Percentiles rank a stretch among this genome's conserved stretches.
Evolutionary conservation across 2,888 invertebrate species (phyloP).

Genomic region (Rapana venosa): DNA sequence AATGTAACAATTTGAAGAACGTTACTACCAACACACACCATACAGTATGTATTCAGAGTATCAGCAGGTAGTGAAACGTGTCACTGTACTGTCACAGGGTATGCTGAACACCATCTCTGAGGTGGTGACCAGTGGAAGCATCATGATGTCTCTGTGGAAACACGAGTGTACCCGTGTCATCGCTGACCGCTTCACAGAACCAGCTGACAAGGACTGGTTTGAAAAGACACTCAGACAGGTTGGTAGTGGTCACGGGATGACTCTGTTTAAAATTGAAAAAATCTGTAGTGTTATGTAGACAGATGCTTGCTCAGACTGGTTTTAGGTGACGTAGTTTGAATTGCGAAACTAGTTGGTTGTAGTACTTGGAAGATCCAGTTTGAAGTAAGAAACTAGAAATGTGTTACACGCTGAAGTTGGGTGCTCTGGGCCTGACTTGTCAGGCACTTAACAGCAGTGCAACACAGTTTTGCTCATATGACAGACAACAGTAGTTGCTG

Average conservation of each 20-base stretch:
- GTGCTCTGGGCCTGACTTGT: too few species aligned
- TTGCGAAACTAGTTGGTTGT: too few species aligned
- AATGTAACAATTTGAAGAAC: neutral
- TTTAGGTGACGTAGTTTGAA: too few species aligned
- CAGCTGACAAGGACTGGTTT: slow-evolving; percentile 86
- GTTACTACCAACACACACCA: neutral
- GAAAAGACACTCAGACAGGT: slow-evolving; percentile 83
- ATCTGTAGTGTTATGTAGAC: too few species aligned
- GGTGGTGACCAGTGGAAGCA: slow-evolving; percentile 90
- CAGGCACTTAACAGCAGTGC: too few species aligned
- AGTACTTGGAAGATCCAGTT: too few species aligned
- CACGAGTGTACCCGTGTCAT: slow-evolving; percentile 90
- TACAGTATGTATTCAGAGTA: neutral
- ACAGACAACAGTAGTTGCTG: too few species aligned
- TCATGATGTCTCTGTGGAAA: slow-evolving; percentile 94
- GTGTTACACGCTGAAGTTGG: too few species aligned
- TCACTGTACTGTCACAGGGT: slow-evolving; percentile 63
- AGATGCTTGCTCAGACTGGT: too few species aligned
- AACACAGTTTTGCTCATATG: too few species aligned
- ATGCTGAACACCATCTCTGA: slow-evolving; percentile 94
- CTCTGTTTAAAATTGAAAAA: too few species aligned
- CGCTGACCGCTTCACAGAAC: slow-evolving; percentile 81
- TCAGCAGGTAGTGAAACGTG: neutral
- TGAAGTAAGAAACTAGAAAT: too few species aligned
- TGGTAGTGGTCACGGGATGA: neutral